A percentile compares a stretch with the other conserved stretches of the same genome.
Conservation (phyloP, 2,888 invertebrate genomes). For the Elysia crispata region DNA sequence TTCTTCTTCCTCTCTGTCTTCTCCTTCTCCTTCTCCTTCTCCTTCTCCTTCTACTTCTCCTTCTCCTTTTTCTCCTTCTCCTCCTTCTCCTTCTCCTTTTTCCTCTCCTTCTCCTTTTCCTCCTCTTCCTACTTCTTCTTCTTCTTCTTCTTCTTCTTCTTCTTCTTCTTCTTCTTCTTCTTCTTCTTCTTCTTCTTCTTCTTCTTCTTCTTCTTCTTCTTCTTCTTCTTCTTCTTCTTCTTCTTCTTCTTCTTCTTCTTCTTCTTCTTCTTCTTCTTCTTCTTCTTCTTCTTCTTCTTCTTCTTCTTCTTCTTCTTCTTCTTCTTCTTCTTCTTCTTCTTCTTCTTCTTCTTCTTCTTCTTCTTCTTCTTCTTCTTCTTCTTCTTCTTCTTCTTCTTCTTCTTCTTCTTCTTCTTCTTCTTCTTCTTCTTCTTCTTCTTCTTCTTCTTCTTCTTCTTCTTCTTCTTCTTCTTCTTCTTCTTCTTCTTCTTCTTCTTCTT, state of each 20-base stretch:
- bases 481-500: not conserved
- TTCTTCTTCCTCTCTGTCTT: not conserved
- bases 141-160: not conserved
- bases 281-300: not conserved
- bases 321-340: not conserved
- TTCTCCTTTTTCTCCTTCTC: not conserved
- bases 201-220: not conserved
- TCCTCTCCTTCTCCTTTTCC: not conserved
- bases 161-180: not conserved
- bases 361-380: not conserved
- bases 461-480: not conserved
- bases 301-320: not conserved
- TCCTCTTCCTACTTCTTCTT: not conserved
- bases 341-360: not conserved
- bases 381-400: not conserved
- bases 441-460: not conserved
- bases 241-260: not conserved
- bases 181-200: not conserved
- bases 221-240: not conserved
- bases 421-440: not conserved
- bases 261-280: constrained; percentile 11
- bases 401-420: not conserved
- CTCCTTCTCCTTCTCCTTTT: not conserved
- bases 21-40: not conserved
- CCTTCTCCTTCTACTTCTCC: not conserved